Percentiles rank a stretch among this genome's conserved stretches.
Conservation (phyloP, 2,888 invertebrate genomes). For the Aphelenchoides bicaudatus region DNA sequence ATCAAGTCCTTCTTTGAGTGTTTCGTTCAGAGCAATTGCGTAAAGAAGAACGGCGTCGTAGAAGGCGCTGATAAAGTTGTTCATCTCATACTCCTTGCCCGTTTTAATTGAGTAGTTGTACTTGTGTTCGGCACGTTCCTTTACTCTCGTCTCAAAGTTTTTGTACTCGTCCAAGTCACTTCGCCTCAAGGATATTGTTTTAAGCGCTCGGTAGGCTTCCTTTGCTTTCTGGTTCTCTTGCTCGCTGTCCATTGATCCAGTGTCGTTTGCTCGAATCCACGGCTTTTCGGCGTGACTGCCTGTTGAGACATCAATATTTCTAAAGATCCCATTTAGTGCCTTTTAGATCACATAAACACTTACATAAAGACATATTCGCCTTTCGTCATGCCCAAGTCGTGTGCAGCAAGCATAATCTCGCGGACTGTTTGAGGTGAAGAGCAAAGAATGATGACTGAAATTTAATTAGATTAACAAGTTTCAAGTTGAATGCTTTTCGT, state of each 20-base stretch:
- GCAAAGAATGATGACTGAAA: conserved; percentile 87
- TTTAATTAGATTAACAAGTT: background rate
- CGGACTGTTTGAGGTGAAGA: conserved; percentile 80
- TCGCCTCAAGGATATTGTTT: conserved; percentile 78
- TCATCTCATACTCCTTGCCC: conserved; percentile 68
- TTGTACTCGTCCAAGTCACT: conserved; percentile 71
- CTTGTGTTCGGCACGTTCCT: conserved; percentile 51
- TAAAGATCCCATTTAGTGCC: too few species aligned
- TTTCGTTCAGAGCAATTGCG: conserved; percentile 83
- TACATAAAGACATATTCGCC: too few species aligned
- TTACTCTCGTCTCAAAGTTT: conserved; percentile 73
- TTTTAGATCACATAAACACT: too few species aligned
- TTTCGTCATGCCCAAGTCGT: conserved; percentile 87
- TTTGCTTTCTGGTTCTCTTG: conserved; percentile 75
- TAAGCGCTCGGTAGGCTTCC: conserved; percentile 78
- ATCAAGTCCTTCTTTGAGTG: conserved; percentile 66
- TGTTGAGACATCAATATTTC: conserved; percentile 92
- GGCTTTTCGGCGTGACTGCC: conserved; percentile 74
- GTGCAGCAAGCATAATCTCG: conserved; percentile 87
- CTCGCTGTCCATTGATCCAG: conserved; percentile 66
- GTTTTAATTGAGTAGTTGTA: conserved; percentile 54
- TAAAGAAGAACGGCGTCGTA: conserved; percentile 93
- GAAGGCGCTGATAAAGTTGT: conserved; percentile 87
- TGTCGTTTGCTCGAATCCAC: conserved; percentile 79
- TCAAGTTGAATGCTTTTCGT: background rate